phyloP scores from a whole-genome alignment of 2,888 invertebrate genomes.

The Empis livida region DNA sequence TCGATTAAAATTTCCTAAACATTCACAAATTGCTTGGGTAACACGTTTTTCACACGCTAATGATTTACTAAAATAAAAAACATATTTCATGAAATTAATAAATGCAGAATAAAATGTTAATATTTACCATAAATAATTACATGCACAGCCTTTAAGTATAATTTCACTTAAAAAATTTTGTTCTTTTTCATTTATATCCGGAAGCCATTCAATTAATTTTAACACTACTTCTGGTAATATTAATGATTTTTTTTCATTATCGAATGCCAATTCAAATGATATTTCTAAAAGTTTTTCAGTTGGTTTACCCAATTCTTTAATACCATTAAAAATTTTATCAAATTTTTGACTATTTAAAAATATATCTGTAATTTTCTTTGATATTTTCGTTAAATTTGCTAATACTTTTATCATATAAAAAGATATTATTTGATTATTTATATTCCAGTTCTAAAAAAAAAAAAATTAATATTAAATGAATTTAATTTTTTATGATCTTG shows the following conservation, averaged over 20 bases:
- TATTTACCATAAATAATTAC: constrained; percentile 35
- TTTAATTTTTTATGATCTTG: too few relatives aligned
- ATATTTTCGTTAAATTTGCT: constrained; percentile 23
- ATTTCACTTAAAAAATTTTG: constrained; percentile 33
- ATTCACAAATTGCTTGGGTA: constrained; percentile 37
- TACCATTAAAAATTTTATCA: constrained; percentile 24
- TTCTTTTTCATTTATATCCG: constrained; percentile 33
- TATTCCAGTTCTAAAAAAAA: constrained; percentile 23
- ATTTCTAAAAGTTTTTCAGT: constrained; percentile 35
- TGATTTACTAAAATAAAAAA: constrained; percentile 36
- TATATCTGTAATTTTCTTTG: constrained; percentile 19
- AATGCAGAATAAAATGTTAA: not conserved
- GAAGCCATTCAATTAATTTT: constrained; percentile 40
- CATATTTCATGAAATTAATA: not conserved
- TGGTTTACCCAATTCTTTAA: constrained; percentile 36
- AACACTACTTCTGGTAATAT: constrained; percentile 38
- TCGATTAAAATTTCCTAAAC: constrained; percentile 33
- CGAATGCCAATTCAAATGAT: constrained; percentile 38
- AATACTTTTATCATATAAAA: constrained; percentile 26
- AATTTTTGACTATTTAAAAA: constrained; percentile 23
- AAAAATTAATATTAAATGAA: not conserved
- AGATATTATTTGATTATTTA: constrained; percentile 23
- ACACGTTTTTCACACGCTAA: constrained; percentile 40
- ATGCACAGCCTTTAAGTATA: constrained; percentile 37
- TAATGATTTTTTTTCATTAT: constrained; percentile 21